Conservation (phyloP, 1,140 invertebrate genomes). For the Zaprionus africanus region DNA sequence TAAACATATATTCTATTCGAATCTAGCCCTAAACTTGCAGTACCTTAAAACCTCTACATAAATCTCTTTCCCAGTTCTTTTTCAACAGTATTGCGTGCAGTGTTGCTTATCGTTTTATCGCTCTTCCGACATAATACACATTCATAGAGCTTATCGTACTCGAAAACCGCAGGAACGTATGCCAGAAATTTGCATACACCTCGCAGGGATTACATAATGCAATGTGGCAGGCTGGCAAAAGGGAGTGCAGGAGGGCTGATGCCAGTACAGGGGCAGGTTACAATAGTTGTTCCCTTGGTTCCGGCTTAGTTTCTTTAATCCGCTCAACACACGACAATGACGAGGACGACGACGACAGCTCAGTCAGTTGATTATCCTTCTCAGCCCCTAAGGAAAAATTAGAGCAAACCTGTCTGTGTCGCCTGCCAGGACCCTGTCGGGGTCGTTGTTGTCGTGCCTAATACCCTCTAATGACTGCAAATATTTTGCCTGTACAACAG, state of each 20-base stretch:
- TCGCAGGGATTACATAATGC: constrained; percentile 60
- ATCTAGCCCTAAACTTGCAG: too few relatives aligned
- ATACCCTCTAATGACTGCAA: constrained; percentile 73
- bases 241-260: neutral
- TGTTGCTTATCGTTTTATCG: constrained; percentile 10
- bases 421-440: neutral
- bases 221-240: neutral
- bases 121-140: constrained; percentile 37
- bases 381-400: constrained; percentile 52
- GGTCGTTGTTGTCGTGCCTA: constrained; percentile 48
- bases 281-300: constrained; percentile 15
- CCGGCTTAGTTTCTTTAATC: constrained; percentile 52
- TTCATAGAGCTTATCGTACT: constrained; percentile 31
- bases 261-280: constrained; percentile 6
- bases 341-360: constrained; percentile 32
- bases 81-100: constrained; percentile 12
- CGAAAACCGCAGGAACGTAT: constrained; percentile 58
- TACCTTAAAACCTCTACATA: neutral
- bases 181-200: constrained; percentile 66
- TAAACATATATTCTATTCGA: too few relatives aligned
- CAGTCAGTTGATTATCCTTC: constrained; percentile 65
- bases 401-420: constrained; percentile 69
- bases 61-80: neutral
- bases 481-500: constrained; percentile 58
- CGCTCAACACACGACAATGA: constrained; percentile 53